Percentiles rank a stretch among this genome's conserved stretches.
phyloP scores from a whole-genome alignment of 35 echinoderm and acorn worm species.

The Anneissia japonica region DNA sequence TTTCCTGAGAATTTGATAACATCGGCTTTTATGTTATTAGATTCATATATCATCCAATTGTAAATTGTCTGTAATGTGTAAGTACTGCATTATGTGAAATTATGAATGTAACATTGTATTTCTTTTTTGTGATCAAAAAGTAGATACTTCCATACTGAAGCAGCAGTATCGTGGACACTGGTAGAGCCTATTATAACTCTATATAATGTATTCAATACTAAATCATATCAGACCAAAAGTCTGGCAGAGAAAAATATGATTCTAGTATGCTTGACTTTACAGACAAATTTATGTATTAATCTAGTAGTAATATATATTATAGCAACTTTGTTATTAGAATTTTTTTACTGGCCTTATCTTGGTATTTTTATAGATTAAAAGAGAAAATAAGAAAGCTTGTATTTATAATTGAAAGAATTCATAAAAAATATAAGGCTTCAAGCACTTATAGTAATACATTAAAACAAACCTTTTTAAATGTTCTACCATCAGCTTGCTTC shows the following conservation, averaged over 20 bases:
- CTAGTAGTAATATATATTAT: neutral
- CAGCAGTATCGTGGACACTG: too few relatives aligned
- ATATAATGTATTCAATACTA: neutral
- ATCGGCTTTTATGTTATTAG: too few relatives aligned
- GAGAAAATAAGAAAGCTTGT: too few relatives aligned
- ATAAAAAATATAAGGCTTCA: neutral
- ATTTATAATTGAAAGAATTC: neutral
- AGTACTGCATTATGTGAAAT: too few relatives aligned
- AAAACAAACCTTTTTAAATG: conserved; percentile 77
- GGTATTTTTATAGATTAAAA: neutral
- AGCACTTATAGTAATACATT: neutral
- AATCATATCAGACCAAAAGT: neutral
- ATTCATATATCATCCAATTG: too few relatives aligned
- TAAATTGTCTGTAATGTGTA: too few relatives aligned
- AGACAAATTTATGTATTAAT: neutral
- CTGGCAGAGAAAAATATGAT: neutral
- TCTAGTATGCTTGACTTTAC: too few relatives aligned
- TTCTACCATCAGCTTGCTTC: conserved; percentile 64
- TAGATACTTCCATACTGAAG: too few relatives aligned
- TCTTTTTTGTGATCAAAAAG: too few relatives aligned
- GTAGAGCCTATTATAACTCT: neutral
- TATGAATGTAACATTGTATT: too few relatives aligned
- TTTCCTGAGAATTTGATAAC: too few relatives aligned
- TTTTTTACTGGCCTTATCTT: neutral
- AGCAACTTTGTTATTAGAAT: neutral